Base-by-base conservation (phyloP, 1,140 invertebrate species). In the Sitophilus oryzae region DNA sequence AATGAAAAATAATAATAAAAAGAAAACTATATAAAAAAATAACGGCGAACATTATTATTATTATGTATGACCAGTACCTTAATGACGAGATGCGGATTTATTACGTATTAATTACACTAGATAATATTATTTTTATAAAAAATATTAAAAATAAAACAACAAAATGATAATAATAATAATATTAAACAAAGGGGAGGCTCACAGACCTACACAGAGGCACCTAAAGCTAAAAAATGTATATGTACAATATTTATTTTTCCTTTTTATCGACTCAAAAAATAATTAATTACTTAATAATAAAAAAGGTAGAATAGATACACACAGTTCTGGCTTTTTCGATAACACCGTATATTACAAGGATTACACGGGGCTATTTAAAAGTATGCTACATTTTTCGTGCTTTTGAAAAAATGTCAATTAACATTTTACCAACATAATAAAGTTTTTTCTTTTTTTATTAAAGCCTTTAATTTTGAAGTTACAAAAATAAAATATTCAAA, bases 281-380 rank as follows among this genome's bases (percentile, higher is more conserved):
- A 30, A 30, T 6, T 11, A 30, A 11, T 6, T 30, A 30, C 11
- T n/a, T n/a, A n/a, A n/a, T n/a, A n/a, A n/a, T n/a, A n/a, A n/a
- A n/a, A n/a, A n/a, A n/a, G n/a, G n/a, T n/a, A n/a, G n/a, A n/a
- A n/a, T n/a, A n/a, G n/a, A n/a, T n/a, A n/a, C n/a, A n/a, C n/a
- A n/a, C n/a, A n/a, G n/a, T n/a, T n/a, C n/a, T n/a, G n/a, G 18
- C 34, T 47, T 43, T 40, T 23, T 43, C 30, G 63, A 61, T 62
- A 62, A 60, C 57, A 37, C 60, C 44, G 62, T 67, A 68, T 68
- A 62, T 65, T 66, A 68, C 66, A 68, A 53, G 66, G 5, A 40
- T 20, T 15, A n/a, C n/a, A n/a, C n/a, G n/a, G n/a, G 30, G 8
- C 41, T 43, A 21, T 45, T 14, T 44, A 52, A 30, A 21, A 56